These are phyloP conservation scores for Carpatolechia fugitivella DNA, from an alignment of 2,888 invertebrate genomes.

Conservation along the genomic window DNA sequence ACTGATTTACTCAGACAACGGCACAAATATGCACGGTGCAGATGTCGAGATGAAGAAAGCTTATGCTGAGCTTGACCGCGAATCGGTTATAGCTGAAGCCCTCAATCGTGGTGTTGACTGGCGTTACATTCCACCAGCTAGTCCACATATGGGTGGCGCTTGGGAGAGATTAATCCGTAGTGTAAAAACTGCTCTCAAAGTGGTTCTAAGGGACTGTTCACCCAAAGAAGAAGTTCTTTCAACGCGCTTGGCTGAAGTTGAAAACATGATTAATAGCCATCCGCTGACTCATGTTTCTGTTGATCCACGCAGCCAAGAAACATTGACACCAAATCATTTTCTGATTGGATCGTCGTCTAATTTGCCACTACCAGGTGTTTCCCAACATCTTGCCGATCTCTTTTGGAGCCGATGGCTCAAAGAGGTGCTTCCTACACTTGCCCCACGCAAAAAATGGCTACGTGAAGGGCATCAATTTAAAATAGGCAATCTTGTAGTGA, in stretches of 20 bases:
- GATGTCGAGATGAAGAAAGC: slow-evolving; percentile 12
- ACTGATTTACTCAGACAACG: slow-evolving; percentile 22
- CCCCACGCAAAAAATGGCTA: neutral
- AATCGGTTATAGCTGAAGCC: neutral
- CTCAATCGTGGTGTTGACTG: slow-evolving; percentile 14
- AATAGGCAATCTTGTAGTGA: neutral
- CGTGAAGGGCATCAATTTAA: neutral
- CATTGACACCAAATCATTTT: neutral
- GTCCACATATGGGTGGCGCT: slow-evolving; percentile 26
- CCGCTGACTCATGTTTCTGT: neutral
- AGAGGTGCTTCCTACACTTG: slow-evolving; percentile 20
- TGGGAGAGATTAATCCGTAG: slow-evolving; percentile 30
- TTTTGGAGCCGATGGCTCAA: slow-evolving; percentile 20
- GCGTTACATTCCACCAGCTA: slow-evolving; percentile 26
- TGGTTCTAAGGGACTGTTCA: neutral
- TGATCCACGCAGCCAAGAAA: neutral
- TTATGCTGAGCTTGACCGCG: neutral
- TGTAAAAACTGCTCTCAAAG: slow-evolving; percentile 20
- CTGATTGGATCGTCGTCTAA: neutral
- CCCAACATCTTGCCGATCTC: slow-evolving; percentile 19
- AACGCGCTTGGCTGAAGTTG: neutral
- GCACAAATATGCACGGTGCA: no score
- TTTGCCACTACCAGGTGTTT: neutral
- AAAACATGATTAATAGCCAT: neutral
- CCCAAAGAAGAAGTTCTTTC: slow-evolving; percentile 20